A percentile compares a stretch with the other conserved stretches of the same genome.
phyloP scores from a whole-genome alignment of 2,888 invertebrate species.

The Rhogogaster chlorosoma region DNA sequence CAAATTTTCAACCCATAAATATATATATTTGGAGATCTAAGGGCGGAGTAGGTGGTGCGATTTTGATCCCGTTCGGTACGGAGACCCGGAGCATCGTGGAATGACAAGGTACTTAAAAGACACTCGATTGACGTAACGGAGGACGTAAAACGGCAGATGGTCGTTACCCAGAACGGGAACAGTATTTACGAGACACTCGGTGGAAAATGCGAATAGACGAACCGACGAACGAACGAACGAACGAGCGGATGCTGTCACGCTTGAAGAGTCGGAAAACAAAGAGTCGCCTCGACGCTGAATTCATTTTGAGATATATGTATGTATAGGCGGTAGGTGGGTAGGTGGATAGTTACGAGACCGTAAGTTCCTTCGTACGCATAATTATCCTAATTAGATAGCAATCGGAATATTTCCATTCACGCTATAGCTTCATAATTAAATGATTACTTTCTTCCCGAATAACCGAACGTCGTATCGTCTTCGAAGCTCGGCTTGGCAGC shows the following conservation, averaged over 20 bases:
- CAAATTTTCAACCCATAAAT: neutral
- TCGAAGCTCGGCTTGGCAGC: neutral
- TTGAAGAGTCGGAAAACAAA: conserved; percentile 63
- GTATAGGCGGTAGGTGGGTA: neutral
- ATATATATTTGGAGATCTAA: neutral
- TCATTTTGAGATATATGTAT: conserved; percentile 34
- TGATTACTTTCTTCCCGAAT: neutral
- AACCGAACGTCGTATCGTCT: neutral
- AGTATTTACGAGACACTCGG: conserved; percentile 44
- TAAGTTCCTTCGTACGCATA: conserved; percentile 12
- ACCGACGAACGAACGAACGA: conserved; percentile 56
- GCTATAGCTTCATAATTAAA: neutral
- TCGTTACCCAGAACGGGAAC: conserved; percentile 31
- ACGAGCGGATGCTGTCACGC: conserved; percentile 66
- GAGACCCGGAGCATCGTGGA: neutral
- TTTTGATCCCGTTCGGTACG: neutral
- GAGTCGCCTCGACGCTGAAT: conserved; percentile 53
- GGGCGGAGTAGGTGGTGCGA: neutral
- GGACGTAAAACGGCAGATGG: conserved; percentile 29
- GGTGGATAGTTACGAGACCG: neutral
- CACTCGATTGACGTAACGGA: conserved; percentile 28
- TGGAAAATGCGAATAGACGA: conserved; percentile 20
- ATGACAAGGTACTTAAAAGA: conserved; percentile 23
- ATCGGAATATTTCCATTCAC: neutral
- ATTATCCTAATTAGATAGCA: conserved; percentile 20